These are phyloP conservation scores for Drosophila diplacantha DNA, from an alignment of 2,888 invertebrate genomes.

Conservation along the genomic window DNA sequence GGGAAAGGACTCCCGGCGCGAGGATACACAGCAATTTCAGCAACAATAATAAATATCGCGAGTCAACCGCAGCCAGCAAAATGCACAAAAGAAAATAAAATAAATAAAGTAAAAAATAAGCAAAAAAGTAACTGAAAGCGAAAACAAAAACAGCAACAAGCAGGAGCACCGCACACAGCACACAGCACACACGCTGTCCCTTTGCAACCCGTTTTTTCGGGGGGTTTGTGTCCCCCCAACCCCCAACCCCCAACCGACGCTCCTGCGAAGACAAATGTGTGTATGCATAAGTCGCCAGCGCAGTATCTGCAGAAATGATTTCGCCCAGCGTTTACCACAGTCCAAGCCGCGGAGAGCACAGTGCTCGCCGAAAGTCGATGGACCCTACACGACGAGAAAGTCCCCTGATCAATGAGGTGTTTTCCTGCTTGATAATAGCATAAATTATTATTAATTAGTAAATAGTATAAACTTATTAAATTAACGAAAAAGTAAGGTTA, in stretches of 20 bases:
- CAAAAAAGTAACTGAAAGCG: slow-evolving; percentile 13
- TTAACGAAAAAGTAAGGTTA: background rate
- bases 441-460: background rate
- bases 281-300: slow-evolving; percentile 44
- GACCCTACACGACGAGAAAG: background rate
- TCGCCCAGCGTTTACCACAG: slow-evolving; percentile 22
- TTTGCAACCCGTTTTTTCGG: background rate
- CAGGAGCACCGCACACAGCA: slow-evolving; percentile 24
- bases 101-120: slow-evolving; percentile 12
- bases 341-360: slow-evolving; percentile 8
- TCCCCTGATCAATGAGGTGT: background rate
- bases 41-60: slow-evolving; percentile 70
- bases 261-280: slow-evolving; percentile 40
- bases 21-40: slow-evolving; percentile 68
- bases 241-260: background rate
- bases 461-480: background rate
- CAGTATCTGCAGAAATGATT: slow-evolving; percentile 47
- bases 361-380: slow-evolving; percentile 4
- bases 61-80: slow-evolving; percentile 66
- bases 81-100: slow-evolving; percentile 17
- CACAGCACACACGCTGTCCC: slow-evolving; percentile 28
- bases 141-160: slow-evolving; percentile 21
- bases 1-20: slow-evolving; percentile 24
- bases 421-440: background rate
- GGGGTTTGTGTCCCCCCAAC: background rate